Evolutionary conservation across 2,113 vertebrate species (phyloP).

Genomic region (Oenanthe oenanthe): DNA sequence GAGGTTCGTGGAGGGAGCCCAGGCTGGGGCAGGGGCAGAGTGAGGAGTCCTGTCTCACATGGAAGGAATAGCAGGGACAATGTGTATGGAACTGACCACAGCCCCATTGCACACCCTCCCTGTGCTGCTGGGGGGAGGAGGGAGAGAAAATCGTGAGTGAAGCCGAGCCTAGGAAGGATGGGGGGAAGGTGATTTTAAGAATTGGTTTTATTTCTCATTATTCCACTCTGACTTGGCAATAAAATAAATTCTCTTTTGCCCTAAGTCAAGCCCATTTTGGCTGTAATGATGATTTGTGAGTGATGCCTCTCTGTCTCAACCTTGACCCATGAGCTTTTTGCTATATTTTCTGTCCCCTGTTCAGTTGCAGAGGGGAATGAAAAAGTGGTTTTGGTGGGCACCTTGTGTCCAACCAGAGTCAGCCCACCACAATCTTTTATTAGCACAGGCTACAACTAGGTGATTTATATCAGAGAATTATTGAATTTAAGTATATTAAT

Average conservation of each 20-base stretch:
- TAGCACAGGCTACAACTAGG: neutral
- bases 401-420: neutral
- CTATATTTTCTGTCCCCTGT: neutral
- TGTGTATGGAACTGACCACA: neutral
- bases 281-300: neutral
- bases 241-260: neutral
- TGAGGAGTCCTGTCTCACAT: neutral
- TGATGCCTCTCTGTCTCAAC: neutral
- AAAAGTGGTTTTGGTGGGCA: neutral
- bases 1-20: no score
- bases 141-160: neutral
- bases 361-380: neutral
- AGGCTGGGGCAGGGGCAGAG: neutral
- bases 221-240: neutral
- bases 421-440: neutral
- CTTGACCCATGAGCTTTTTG: accelerated
- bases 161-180: neutral
- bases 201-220: neutral
- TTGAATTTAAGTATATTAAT: neutral
- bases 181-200: neutral
- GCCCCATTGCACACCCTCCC: neutral
- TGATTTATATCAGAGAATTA: neutral
- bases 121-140: neutral
- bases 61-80: neutral
- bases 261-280: neutral